phyloP scores from a whole-genome alignment of 2,113 vertebrate species.

The Pygoscelis adeliae region DNA sequence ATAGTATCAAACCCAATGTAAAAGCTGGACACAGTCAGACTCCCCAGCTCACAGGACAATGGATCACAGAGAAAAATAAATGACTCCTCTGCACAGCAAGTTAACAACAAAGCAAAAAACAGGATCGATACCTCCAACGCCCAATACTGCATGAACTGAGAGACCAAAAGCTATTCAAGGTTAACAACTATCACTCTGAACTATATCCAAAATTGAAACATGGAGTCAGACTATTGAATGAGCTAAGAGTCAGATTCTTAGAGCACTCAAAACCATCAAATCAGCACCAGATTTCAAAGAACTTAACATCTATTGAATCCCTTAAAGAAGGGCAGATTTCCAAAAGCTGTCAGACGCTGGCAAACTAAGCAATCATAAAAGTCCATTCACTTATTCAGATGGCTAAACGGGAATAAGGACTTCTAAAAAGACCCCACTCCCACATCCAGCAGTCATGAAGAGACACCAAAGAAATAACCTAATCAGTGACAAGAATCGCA shows the following conservation, averaged over 20 bases:
- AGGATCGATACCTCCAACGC: neutral
- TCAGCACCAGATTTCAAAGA: constrained; percentile 14
- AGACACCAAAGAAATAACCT: neutral
- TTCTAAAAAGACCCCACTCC: neutral
- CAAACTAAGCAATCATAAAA: neutral
- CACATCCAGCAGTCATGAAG: accelerated
- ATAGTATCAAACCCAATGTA: neutral
- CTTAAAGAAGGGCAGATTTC: neutral
- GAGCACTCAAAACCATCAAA: constrained; percentile 1
- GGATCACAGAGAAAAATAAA: neutral
- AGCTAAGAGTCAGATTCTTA: neutral
- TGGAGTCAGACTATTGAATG: constrained; percentile 41
- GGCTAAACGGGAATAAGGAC: neutral
- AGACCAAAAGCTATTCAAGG: neutral
- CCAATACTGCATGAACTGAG: neutral
- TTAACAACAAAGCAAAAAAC: neutral
- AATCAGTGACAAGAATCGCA: neutral
- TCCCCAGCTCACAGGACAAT: neutral
- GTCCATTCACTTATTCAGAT: neutral
- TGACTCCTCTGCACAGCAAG: neutral
- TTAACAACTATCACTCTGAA: neutral
- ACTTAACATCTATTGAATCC: neutral
- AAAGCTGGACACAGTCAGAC: neutral
- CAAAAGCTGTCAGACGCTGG: neutral
- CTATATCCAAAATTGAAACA: neutral